Conservation (phyloP, 2,888 invertebrate genomes). For the Orthosia incerta region DNA sequence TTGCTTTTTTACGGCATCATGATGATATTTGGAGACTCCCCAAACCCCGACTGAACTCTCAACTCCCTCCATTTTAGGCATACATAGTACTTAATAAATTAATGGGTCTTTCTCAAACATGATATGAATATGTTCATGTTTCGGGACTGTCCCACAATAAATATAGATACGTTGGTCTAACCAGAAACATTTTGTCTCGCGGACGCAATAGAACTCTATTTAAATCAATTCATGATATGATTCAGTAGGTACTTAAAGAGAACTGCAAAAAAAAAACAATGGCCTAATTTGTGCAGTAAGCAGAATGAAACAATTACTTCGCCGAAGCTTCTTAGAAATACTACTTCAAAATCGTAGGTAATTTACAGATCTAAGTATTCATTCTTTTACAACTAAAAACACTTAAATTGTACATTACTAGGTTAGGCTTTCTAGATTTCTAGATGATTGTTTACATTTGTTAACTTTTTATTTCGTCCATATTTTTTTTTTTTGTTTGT, state of each 20-base stretch:
- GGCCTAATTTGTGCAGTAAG: background rate
- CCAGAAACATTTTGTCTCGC: background rate
- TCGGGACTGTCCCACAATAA: background rate
- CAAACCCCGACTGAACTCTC: too few species aligned
- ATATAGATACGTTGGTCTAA: background rate
- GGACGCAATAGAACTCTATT: background rate
- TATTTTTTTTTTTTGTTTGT: too few species aligned
- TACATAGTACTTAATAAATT: background rate
- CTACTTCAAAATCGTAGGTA: background rate
- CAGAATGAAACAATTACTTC: background rate
- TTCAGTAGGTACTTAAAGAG: background rate
- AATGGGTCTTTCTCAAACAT: background rate
- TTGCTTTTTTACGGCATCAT: background rate
- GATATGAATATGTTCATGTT: background rate
- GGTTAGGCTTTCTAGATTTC: too few species aligned
- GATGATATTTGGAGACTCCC: background rate
- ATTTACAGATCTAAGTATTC: background rate
- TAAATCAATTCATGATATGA: background rate
- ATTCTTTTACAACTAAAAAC: conserved; percentile 5
- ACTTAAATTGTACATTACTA: background rate
- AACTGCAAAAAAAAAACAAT: background rate
- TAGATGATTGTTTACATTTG: too few species aligned
- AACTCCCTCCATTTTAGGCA: background rate
- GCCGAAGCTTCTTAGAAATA: background rate
- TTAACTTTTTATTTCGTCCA: too few species aligned